Conservation (phyloP, 2,888 invertebrate species). For the Steinernema carpocapsae region DNA sequence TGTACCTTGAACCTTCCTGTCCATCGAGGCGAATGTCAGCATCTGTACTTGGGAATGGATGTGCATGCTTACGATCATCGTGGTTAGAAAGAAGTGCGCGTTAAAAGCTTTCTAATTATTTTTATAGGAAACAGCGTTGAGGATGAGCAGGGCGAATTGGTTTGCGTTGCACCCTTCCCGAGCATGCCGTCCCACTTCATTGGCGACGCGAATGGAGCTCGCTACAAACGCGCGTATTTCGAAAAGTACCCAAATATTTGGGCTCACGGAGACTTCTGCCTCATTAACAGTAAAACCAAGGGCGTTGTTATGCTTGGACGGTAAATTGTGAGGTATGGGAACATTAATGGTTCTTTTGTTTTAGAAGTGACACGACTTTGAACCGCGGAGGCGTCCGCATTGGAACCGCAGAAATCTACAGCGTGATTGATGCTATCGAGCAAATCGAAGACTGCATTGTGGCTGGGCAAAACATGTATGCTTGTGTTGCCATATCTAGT, state of each 20-base stretch:
- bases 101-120: background rate
- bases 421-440: conserved; percentile 73
- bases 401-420: conserved; percentile 75
- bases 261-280: conserved; percentile 74
- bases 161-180: conserved; percentile 74
- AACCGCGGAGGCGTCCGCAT: conserved; percentile 75
- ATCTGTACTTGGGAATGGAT: conserved; percentile 72
- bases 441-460: conserved; percentile 74
- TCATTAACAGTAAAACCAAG: conserved; percentile 72
- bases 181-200: conserved; percentile 74
- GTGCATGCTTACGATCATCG: conserved; percentile 72
- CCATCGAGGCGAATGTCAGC: conserved; percentile 74
- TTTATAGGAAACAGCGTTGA: conserved; percentile 70
- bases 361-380: conserved; percentile 73
- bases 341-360: background rate
- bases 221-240: conserved; percentile 69
- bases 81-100: conserved; percentile 61
- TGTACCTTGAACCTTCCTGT: conserved; percentile 73
- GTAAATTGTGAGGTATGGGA: conserved; percentile 31
- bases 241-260: conserved; percentile 71
- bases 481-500: conserved; percentile 7
- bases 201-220: conserved; percentile 71
- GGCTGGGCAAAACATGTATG: conserved; percentile 71
- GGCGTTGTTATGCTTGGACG: conserved; percentile 75
- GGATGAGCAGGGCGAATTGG: conserved; percentile 73